A percentile compares a stretch with the other conserved stretches of the same genome.
Conservation (phyloP, 2,797 vertebrate genomes). For the Crotalus adamanteus region DNA sequence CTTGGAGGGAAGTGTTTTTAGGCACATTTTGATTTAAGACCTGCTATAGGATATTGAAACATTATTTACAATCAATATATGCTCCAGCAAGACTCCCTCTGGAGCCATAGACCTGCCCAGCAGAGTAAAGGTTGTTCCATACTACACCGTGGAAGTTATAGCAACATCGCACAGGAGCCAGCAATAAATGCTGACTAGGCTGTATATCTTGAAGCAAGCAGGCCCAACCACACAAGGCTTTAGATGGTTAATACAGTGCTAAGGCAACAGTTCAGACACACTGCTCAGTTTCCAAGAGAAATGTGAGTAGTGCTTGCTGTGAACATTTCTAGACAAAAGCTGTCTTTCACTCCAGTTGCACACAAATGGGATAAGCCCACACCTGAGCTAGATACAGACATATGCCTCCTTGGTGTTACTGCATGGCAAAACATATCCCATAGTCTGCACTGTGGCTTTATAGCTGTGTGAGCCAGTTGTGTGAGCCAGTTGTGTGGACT, state of each 20-base stretch:
- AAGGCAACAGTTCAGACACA: conserved; percentile 36
- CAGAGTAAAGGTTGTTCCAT: conserved; percentile 50
- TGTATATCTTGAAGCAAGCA: conserved; percentile 64
- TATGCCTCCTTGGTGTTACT: not conserved
- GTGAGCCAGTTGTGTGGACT: not conserved
- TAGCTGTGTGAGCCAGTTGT: not conserved
- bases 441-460: not conserved
- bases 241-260: conserved; percentile 51
- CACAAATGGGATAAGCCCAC: not conserved
- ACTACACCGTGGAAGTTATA: conserved; percentile 52
- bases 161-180: conserved; percentile 50
- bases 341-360: not conserved
- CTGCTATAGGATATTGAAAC: conserved; percentile 68
- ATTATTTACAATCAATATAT: conserved; percentile 69
- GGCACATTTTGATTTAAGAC: conserved; percentile 66
- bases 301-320: not conserved
- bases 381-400: not conserved
- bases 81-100: conserved; percentile 56
- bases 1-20: conserved; percentile 62
- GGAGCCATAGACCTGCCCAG: conserved; percentile 60
- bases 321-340: not conserved
- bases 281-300: conserved; percentile 10
- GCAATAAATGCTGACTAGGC: conserved; percentile 49
- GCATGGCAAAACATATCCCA: not conserved
- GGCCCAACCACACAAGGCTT: conserved; percentile 61